A percentile compares a stretch with the other conserved stretches of the same genome.
These are phyloP conservation scores for Sterna hirundo DNA, from an alignment of 2,113 vertebrate species.

Conservation along the genomic window DNA sequence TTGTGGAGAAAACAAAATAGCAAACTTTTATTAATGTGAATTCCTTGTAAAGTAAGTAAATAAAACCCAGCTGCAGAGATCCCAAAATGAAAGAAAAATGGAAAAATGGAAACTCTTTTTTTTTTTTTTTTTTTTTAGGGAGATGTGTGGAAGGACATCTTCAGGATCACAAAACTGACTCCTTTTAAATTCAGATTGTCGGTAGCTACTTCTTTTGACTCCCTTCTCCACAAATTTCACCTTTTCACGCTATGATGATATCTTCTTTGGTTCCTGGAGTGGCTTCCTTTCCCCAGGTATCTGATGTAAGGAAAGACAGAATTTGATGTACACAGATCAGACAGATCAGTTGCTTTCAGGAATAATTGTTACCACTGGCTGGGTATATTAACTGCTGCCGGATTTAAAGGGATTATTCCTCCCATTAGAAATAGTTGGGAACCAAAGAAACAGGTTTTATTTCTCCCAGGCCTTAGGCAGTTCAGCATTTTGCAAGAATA, in stretches of 20 bases:
- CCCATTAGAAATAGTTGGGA: not conserved
- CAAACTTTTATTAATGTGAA: not conserved
- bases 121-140: not conserved
- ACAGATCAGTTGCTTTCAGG: not conserved
- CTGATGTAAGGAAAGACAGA: not conserved
- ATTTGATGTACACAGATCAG: not conserved
- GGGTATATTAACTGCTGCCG: not conserved
- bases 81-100: not conserved
- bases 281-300: not conserved
- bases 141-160: rapidly evolving
- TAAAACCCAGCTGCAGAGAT: not conserved
- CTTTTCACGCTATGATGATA: not conserved
- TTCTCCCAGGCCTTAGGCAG: not conserved
- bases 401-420: not conserved
- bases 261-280: not conserved
- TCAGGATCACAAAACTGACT: not conserved
- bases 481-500: not conserved
- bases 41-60: not conserved
- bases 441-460: not conserved
- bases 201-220: not conserved
- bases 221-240: not conserved
- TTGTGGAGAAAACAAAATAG: not conserved
- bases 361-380: not conserved
- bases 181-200: not conserved
- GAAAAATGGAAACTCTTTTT: not conserved